These are phyloP conservation scores for Leptinotarsa tumamoca DNA, from an alignment of 2,888 invertebrate species.

Conservation along the genomic window DNA sequence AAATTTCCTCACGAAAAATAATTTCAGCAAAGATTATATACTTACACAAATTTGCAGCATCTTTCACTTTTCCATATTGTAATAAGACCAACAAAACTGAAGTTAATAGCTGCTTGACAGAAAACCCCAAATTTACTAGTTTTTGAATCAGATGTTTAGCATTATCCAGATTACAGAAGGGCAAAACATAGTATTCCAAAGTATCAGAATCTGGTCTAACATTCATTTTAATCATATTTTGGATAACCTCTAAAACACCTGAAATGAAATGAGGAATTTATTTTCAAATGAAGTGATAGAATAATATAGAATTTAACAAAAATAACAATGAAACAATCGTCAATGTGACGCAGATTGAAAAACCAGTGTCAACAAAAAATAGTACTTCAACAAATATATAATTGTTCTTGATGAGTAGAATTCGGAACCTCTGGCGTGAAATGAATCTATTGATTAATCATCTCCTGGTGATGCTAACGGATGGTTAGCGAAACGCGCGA, in stretches of 20 bases:
- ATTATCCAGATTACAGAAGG: constrained; percentile 69
- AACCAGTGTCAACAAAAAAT: not conserved
- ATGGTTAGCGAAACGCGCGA: too few relatives aligned
- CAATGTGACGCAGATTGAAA: too few relatives aligned
- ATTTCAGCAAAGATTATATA: constrained; percentile 38
- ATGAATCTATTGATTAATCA: too few relatives aligned
- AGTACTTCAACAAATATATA: not conserved
- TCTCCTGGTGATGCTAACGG: too few relatives aligned
- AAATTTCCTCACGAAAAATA: not conserved
- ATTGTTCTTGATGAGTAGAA: too few relatives aligned
- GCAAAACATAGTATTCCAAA: constrained; percentile 70
- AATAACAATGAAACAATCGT: too few relatives aligned
- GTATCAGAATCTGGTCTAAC: constrained; percentile 73
- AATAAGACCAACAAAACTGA: constrained; percentile 69
- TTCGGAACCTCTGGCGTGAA: too few relatives aligned
- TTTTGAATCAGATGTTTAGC: constrained; percentile 69
- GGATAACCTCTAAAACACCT: constrained; percentile 71
- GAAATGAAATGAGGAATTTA: constrained; percentile 36
- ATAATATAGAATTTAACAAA: too few relatives aligned
- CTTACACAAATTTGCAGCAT: constrained; percentile 69
- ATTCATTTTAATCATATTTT: constrained; percentile 69
- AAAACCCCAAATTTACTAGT: constrained; percentile 66
- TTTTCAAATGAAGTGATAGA: too few relatives aligned
- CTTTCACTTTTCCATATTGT: constrained; percentile 46
- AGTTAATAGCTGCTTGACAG: constrained; percentile 64